Evolutionary conservation across 2,797 vertebrate species (phyloP).

Genomic region (Brachymystax lenok): DNA sequence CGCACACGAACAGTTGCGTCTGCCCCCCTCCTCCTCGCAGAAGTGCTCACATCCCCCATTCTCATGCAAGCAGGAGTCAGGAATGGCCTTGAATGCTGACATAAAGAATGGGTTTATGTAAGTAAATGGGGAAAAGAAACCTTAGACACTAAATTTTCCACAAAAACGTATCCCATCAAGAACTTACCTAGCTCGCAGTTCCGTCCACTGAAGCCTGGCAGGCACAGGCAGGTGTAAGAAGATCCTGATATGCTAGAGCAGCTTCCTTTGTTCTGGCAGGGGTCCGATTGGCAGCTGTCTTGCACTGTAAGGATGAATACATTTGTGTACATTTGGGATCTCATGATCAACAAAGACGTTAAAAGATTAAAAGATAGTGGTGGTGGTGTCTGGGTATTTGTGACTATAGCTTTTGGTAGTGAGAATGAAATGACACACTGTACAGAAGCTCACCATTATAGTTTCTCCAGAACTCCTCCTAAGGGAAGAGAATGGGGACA

Average conservation of each 20-base stretch:
- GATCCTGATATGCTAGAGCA: slow-evolving; percentile 49
- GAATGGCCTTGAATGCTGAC: slow-evolving; percentile 40
- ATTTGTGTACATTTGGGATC: background rate
- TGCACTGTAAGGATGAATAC: slow-evolving; percentile 52
- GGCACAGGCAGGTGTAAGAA: slow-evolving; percentile 68
- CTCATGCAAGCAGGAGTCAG: slow-evolving; percentile 62
- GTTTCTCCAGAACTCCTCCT: slow-evolving; percentile 77
- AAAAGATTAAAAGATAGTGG: background rate
- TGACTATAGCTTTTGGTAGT: background rate
- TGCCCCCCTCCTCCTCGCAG: slow-evolving; percentile 55
- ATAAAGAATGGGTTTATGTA: background rate
- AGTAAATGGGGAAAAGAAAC: background rate
- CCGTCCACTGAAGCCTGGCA: slow-evolving; percentile 63
- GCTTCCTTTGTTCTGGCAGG: slow-evolving; percentile 72
- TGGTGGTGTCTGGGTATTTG: background rate
- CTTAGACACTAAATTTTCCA: background rate
- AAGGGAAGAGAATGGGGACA: slow-evolving; percentile 33
- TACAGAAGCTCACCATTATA: slow-evolving; percentile 66
- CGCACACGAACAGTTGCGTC: slow-evolving; percentile 69
- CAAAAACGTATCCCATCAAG: background rate
- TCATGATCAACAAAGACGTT: background rate
- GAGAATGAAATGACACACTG: background rate
- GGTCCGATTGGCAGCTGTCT: slow-evolving; percentile 63
- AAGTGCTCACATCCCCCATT: slow-evolving; percentile 79
- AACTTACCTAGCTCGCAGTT: slow-evolving; percentile 72